Evolutionary conservation across 2,797 vertebrate genomes (phyloP).

Genomic region (Pseudocheirus occidentalis): DNA sequence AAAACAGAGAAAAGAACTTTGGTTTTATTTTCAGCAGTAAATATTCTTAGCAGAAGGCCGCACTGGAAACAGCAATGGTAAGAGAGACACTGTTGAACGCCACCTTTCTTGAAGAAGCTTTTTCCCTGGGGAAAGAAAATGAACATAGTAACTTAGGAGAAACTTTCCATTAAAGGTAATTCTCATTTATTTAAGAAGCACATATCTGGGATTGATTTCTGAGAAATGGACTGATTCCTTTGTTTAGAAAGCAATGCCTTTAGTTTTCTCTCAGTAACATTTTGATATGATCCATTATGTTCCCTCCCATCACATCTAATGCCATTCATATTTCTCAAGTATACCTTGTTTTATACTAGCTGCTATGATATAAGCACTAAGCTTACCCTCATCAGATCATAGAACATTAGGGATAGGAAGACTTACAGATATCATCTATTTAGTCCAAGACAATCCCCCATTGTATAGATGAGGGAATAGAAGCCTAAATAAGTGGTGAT

Average conservation of each 20-base stretch:
- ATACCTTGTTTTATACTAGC: background rate
- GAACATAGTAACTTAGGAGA: background rate
- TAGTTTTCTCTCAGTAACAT: background rate
- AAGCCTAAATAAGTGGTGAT: background rate
- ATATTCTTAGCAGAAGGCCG: background rate
- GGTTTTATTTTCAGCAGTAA: background rate
- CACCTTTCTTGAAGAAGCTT: background rate
- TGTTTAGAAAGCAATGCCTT: background rate
- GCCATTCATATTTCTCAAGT: background rate
- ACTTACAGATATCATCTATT: background rate
- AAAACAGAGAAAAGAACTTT: background rate
- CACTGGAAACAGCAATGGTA: background rate
- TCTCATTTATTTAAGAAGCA: background rate
- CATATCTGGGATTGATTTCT: background rate
- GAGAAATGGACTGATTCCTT: background rate
- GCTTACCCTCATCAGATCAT: background rate
- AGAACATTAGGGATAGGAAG: background rate
- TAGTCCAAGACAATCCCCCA: background rate
- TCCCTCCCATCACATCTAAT: background rate
- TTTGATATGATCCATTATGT: background rate
- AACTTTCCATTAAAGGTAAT: background rate
- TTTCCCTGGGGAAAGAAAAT: background rate
- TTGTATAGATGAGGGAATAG: background rate
- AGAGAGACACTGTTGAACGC: background rate
- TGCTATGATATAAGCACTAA: background rate